Base-by-base conservation (phyloP, 2,113 vertebrate genomes). In the Lepisosteus osseus region DNA sequence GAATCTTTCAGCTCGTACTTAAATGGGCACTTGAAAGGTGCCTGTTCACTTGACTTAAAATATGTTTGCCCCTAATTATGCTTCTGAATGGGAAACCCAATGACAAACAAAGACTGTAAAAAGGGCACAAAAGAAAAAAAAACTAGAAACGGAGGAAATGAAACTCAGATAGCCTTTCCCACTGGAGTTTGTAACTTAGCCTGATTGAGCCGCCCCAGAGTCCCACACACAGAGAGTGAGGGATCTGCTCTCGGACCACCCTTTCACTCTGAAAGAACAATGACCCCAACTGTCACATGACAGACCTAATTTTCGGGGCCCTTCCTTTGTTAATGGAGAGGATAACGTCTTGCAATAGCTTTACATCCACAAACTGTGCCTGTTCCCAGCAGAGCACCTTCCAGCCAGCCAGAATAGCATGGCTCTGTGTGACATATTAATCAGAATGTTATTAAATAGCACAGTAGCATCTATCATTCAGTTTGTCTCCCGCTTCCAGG, bases 231-330 rank as follows among this genome's bases (percentile, higher is more conserved):
- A 61, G 65, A 72, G 77, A 82, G 81, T 82, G 79, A 76, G 70
- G 77, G 86, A 86, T 76, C 84, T 82, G 85, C 84, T 82, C 86
- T 86, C 89, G 2, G 80, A 86, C 71, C 85, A 74, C 79, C 54
- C 77, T 74, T 82, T 78, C 82, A 76, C 68, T 74, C 84, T 91
- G 83, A 81, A 41, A 72, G 84, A 72, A 84, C 84, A 87, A 77
- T 78, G 84, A 86, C 77, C 86, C 78, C 83, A 85, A 86, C 77
- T 72, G 87, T 91, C 87, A 91, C 92, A 86, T 45, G 66, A 88
- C 85, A 40, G 73, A 71, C 69, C 51, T 40, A 74, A 79, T 75
- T 67, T 72, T 83, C 67, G 45, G 75, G 78, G 83, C 73, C 73
- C 70, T 76, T 84, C 73, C 90, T 84, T 86, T 84, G 88, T 91